Evolutionary conservation across 2,888 invertebrate species (phyloP), one percentile per base, ranked within the genome.

Genomic region (Lacanobia wlatinum): DNA sequence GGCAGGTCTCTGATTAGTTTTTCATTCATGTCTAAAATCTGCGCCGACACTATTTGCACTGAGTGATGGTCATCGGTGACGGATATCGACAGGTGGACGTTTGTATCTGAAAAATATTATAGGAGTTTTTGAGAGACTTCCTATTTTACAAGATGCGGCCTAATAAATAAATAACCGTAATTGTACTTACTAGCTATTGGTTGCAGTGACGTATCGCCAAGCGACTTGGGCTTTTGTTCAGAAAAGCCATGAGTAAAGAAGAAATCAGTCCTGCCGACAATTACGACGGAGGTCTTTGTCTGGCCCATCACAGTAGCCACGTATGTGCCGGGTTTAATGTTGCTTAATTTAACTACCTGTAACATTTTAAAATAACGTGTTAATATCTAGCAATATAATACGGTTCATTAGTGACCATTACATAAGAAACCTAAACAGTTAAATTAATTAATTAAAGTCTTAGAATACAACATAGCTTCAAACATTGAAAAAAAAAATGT

Each of bases 251-350:
- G 84, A 8, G 55, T 63, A 40, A 87, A 86, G 28, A 64, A 60
- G 55, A 87, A 88, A 38, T 87, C 84, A 10, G 87, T 86, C 21
- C 82, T 78, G 21, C 83, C 85, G 7, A 79, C 67, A 6, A 85
- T 66, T 28, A 82, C 21, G 0, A 85, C 71, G 0, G 78, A 76
- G 0, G 84, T 81, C n/a, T 7, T 52, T 0, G 66, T 64, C 0
- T n/a, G 0, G 4, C 84, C 73, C n/a, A 0, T 55, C 16, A 85
- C 87, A 0, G 59, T 73, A 18, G 76, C 87, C 9, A n/a, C 38
- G n/a, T 85, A 85, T 9, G 10, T 16, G 2, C 85, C 85, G 18
- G 84, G 65, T 7, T 14, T 61, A 4, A 53, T 50, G 9, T 81
- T 38, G 18, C 10, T 61, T 28, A 85, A 40, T 58, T 84, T 87